Conservation (phyloP, 2,797 vertebrate species). For the Pseudotriccus pelzelni region DNA sequence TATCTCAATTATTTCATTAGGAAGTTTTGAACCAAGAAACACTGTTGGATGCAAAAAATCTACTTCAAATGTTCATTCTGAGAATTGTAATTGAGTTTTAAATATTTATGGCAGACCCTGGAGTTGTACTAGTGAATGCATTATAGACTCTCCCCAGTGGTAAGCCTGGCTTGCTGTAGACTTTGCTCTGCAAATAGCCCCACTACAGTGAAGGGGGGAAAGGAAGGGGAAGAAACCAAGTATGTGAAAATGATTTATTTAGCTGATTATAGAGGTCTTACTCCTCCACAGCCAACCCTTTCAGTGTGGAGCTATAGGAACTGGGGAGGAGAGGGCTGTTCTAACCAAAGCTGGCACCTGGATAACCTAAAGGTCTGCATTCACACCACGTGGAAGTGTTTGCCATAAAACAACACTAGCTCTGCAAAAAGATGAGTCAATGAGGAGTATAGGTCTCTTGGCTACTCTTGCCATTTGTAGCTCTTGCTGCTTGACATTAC, state of each 20-base stretch:
- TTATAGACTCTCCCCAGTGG: background rate
- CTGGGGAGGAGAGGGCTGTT: background rate
- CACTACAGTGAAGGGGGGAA: background rate
- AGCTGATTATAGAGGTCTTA: background rate
- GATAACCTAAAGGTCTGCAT: background rate
- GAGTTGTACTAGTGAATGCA: background rate
- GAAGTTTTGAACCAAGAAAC: background rate
- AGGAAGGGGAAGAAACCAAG: background rate
- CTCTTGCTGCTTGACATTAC: background rate
- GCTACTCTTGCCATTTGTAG: background rate
- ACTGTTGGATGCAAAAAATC: background rate
- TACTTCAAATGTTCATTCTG: background rate
- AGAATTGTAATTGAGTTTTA: slow-evolving; percentile 30
- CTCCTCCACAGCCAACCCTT: background rate
- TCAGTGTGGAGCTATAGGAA: rapidly evolving
- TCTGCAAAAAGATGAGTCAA: background rate
- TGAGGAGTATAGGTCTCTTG: background rate
- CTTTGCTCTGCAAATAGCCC: background rate
- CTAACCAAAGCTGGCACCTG: background rate
- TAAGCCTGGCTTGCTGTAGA: background rate
- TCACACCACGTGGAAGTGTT: background rate
- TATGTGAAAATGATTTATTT: background rate
- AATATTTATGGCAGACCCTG: slow-evolving; percentile 3
- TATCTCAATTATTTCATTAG: background rate
- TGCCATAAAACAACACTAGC: background rate